Conservation (phyloP, 2,113 vertebrate genomes). For the Amblyopsis rosae region DNA sequence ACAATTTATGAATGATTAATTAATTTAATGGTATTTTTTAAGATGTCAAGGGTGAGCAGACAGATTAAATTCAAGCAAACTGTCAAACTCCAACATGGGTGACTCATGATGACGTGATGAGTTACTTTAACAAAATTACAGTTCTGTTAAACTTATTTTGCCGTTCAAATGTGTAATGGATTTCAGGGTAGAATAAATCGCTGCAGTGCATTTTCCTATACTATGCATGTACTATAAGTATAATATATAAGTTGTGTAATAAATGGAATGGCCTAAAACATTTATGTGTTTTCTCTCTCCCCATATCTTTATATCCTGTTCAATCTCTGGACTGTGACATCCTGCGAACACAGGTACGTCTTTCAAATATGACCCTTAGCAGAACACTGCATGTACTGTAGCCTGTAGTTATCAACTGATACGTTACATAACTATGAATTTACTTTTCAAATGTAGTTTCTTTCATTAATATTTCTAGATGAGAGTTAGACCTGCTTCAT, state of each 20-base stretch:
- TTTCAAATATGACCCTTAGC: slow-evolving; percentile 10
- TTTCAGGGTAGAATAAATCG: too few species aligned
- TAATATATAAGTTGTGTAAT: too few species aligned
- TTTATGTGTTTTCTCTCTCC: slow-evolving; percentile 26
- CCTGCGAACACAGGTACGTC: slow-evolving; percentile 59
- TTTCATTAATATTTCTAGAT: too few species aligned
- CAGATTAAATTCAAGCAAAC: slow-evolving; percentile 11
- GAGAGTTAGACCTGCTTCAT: too few species aligned
- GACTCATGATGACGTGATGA: too few species aligned
- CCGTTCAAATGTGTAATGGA: too few species aligned
- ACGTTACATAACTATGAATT: not conserved
- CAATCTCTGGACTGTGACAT: slow-evolving; percentile 21
- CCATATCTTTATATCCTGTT: slow-evolving; percentile 1
- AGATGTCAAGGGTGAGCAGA: slow-evolving; percentile 1
- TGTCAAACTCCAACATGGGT: slow-evolving; percentile 1
- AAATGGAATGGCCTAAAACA: too few species aligned
- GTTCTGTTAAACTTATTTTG: slow-evolving; percentile 4
- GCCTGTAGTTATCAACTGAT: not conserved
- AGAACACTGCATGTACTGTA: not conserved
- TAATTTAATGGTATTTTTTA: slow-evolving; percentile 26
- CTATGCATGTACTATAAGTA: too few species aligned
- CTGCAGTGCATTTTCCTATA: too few species aligned
- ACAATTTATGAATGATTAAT: slow-evolving; percentile 48
- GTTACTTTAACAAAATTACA: too few species aligned
- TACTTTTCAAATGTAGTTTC: too few species aligned